Percentiles rank a stretch among this genome's conserved stretches.
Conservation (phyloP, 2,113 vertebrate species). For the Otocyon megalotis region DNA sequence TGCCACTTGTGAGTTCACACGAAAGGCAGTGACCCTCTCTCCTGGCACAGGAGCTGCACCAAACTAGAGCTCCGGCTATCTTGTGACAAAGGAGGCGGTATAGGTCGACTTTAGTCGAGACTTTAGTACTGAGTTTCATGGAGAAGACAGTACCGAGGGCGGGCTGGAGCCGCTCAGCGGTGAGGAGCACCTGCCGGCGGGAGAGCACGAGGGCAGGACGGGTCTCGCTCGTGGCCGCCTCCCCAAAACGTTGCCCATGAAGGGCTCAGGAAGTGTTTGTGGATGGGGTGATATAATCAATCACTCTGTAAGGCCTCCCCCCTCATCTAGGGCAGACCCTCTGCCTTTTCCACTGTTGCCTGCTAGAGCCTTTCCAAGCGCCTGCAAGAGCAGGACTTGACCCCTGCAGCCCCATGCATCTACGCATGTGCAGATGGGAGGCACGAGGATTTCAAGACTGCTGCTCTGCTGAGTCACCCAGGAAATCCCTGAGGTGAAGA, state of each 20-base stretch:
- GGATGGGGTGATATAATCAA: neutral
- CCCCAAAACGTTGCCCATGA: neutral
- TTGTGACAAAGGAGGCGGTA: neutral
- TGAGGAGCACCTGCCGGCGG: neutral
- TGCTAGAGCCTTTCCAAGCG: neutral
- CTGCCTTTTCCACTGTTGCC: neutral
- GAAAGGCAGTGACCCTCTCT: neutral
- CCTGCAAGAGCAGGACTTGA: neutral
- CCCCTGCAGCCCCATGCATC: too few species aligned
- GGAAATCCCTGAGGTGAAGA: neutral
- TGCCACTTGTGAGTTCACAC: neutral
- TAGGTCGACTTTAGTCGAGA: neutral
- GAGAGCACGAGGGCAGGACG: neutral
- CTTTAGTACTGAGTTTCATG: neutral
- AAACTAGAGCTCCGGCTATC: neutral
- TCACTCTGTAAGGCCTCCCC: too few species aligned
- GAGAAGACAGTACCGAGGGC: neutral
- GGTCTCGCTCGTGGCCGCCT: neutral
- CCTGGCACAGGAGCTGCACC: neutral
- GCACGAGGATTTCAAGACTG: neutral
- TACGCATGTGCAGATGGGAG: too few species aligned
- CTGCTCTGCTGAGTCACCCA: neutral
- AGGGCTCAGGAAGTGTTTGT: neutral
- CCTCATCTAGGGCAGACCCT: neutral
- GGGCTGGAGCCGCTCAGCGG: neutral